Base-by-base conservation (phyloP, 1,140 invertebrate genomes). In the Drosophila serrata region DNA sequence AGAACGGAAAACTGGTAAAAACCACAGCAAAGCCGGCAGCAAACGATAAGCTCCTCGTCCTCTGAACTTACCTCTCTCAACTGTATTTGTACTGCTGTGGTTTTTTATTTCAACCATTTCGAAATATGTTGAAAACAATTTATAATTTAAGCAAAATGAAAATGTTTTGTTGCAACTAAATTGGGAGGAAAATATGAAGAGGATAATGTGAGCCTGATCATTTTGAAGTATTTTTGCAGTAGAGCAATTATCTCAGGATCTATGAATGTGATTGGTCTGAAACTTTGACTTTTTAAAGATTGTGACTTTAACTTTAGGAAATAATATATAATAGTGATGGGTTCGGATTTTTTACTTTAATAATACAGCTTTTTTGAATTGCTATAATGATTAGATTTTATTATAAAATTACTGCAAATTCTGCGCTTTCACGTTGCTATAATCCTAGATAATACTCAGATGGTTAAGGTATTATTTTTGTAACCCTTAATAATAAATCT, bases 1-100 rank as follows among this genome's bases (percentile, higher is more conserved):
- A 58, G 65, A 72, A 40, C 65, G 65, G 68, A 72, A 72, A 72
- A 72, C 48, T 58, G 68, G 51, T 22, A 48, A 70, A 72, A 72
- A 72, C 68, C 68, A 35, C 68, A 72, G 43, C 33, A 69, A 69
- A 72, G 68, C 68, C 65, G 65, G 51, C 65, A 58, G 65, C 42
- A 39, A 57, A 40, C 65, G 68, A 72, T 72, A 72, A 72, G 68
- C 68, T 40, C 35, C 53, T 59, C 65, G 17, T 72, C 65, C 51
- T 48, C 31, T 29, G 46, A 53, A 29, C 5, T 35, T 51, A 24
- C 8, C 27, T 42, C 13, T 19, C 9, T 7, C 49, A 43, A 43
- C 11, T n/a, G 37, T 29, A 19, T 29, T 27, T 31, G 6, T 48
- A 15, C 15, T 15, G 13, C 31, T 72, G 67, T 53, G 65, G 65